Evolutionary conservation across 2,113 vertebrate genomes (phyloP), one percentile per base, ranked within the genome.

Genomic region (Grammomys dolichurus): DNA sequence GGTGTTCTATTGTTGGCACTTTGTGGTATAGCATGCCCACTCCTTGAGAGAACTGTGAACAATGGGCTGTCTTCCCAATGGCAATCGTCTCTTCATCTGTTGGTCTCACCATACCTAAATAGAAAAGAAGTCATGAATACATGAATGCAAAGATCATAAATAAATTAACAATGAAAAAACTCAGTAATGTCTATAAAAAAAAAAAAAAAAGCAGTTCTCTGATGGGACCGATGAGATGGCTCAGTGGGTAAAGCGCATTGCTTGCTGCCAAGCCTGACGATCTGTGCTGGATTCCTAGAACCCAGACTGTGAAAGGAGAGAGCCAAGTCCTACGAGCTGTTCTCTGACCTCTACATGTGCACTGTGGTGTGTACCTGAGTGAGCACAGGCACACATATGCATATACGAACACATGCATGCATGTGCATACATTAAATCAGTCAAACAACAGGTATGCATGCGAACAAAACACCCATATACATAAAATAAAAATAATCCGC

Each of bases 91-190:
- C 89, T 65, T 78, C 33, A 7, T 73, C 73, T 91, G 82, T 72
- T 6, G 17, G 24, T 26, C 40, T 96, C 81, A 96, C 36, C 80
- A 87, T 90, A 81, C 82, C 91, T 95, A 36, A 60, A 78, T 2
- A 78, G 22, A 85, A 93, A 84, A 31, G 33, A 46, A 86, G 14
- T 17, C 40, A 67, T 33, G 46, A 87, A 60, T 43, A 93, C 40
- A 78, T 48, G 69, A 90, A 78, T 51, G 19, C 3, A 67, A 75
- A 87, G 65, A 17, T 58, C 26, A 54, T 77, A 91, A 60, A 78
- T 33, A 91, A 72, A 86, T 60, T 46, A 40, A 86, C 54, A 60
- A 63, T 16, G 36, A 91, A 60, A 31, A 95, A 90, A 76, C 40
- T 20, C 33, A 76, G 22, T 31, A 89, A 67, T n/a, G 22, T 69